A percentile compares a stretch with the other conserved stretches of the same genome.
Evolutionary conservation across 2,113 vertebrate genomes (phyloP).

Genomic region (Globicephala melas): DNA sequence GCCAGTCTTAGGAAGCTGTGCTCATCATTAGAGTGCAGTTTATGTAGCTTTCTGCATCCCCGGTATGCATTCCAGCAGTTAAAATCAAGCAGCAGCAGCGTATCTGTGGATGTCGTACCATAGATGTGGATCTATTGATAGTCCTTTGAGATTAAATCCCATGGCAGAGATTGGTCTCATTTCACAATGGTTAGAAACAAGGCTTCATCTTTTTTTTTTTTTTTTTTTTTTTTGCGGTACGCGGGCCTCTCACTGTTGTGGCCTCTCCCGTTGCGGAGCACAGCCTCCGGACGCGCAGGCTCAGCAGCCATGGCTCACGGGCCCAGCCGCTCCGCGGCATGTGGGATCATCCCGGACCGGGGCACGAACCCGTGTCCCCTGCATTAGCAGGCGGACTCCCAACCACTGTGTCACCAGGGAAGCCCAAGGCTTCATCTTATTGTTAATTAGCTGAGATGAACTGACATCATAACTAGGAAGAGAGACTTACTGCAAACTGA

Average conservation of each 20-base stretch:
- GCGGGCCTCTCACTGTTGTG: no score
- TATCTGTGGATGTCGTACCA: neutral
- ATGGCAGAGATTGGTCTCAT: neutral
- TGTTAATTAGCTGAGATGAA: neutral
- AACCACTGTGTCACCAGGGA: no score
- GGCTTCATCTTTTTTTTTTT: neutral
- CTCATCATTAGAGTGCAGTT: neutral
- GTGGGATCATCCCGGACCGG: no score
- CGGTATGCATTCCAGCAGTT: neutral
- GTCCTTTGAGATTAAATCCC: neutral
- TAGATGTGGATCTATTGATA: no score
- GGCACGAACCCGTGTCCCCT: no score
- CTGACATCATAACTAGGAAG: neutral
- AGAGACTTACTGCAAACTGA: neutral
- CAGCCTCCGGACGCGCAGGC: no score
- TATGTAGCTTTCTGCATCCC: neutral
- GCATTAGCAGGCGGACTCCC: accelerated
- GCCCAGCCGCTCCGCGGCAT: no score
- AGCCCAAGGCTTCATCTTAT: neutral
- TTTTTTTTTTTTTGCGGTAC: no score
- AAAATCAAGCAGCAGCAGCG: neutral
- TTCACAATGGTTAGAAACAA: neutral
- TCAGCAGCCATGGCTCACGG: no score
- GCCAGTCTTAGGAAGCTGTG: neutral
- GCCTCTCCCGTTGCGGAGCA: no score